Base-by-base conservation (phyloP, 2,888 invertebrate species). In the Brachypalpus laphriformis region DNA sequence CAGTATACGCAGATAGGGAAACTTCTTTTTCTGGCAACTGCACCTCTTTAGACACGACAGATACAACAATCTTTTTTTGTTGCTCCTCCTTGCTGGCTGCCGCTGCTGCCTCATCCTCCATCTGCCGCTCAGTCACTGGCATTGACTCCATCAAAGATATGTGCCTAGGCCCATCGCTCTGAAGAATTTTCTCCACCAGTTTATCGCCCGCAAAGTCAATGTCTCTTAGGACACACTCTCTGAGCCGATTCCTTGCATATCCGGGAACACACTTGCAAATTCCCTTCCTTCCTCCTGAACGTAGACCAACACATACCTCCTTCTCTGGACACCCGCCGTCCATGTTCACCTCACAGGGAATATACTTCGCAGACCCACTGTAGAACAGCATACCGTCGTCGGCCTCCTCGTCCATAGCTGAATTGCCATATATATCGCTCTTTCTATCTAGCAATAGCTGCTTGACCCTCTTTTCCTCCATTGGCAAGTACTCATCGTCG, bases 21-120 rank as follows among this genome's bases (percentile, higher is more conserved):
- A 96, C 97, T 92, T 96, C 96, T 91, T 97, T 96, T 87, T 96
- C 95, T 0, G 98, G 98, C 74, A 98, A 92, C 86, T 94, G 93
- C 3, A 98, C 95, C 91, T 95, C 94, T 91, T 97, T 96, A 0
- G 96, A 96, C 74, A 95, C 93, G 16, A 95, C 96, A 9, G 95
- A 95, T 0, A 97, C 96, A 18, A 94, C 94, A 80, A 97, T 92
- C 78, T 94, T 94, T 89, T 95, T 95, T 78, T 94, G 92, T 34
- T 94, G 93, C 16, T 89, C 89, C 0, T 88, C 82, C 65, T 90
- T 89, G 92, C 92, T 65, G 0, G 87, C 68, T 65, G 80, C 71
- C 6, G 49, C 47, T 7, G 49, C 51, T 3, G 74, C 92, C 91
- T 88, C 93, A 92, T 82, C 88, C 86, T 92, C 20, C 87, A 76